These are phyloP conservation scores for Panulirus ornatus DNA, from an alignment of 1,140 invertebrate genomes.

Conservation along the genomic window DNA sequence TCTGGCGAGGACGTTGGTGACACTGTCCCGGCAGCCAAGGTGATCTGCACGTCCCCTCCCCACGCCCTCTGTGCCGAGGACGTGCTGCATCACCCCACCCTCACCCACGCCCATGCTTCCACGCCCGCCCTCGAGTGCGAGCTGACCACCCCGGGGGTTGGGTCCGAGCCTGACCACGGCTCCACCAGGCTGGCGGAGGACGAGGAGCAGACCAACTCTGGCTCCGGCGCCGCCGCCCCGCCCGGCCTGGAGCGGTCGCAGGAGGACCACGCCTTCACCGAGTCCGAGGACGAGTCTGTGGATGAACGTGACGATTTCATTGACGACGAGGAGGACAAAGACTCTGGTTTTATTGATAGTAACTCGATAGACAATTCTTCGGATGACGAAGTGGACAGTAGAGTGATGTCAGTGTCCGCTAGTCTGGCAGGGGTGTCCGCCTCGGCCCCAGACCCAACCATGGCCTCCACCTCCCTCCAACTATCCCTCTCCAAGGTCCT, in stretches of 20 bases:
- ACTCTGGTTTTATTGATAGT: conserved; percentile 75
- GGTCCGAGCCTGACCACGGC: conserved; percentile 7
- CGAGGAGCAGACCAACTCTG: conserved; percentile 20
- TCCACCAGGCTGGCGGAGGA: conserved; percentile 50
- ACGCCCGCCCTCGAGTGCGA: conserved; percentile 65
- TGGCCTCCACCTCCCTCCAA: conserved; percentile 57
- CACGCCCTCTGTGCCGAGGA: conserved; percentile 75
- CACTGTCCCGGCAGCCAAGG: conserved; percentile 65
- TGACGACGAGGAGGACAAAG: conserved; percentile 74
- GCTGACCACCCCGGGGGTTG: conserved; percentile 34
- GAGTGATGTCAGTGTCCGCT: conserved; percentile 18
- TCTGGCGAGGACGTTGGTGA: conserved; percentile 63
- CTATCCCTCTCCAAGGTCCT: conserved; percentile 66
- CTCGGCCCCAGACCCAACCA: conserved; percentile 19
- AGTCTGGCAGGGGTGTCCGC: conserved; percentile 12
- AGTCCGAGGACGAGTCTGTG: conserved; percentile 60
- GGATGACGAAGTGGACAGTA: conserved; percentile 71
- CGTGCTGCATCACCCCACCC: conserved; percentile 72
- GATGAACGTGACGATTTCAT: conserved; percentile 72
- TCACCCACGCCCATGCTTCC: conserved; percentile 60
- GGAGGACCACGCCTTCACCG: conserved; percentile 43
- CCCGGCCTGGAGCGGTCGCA: background rate
- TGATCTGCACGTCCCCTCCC: conserved; percentile 74
- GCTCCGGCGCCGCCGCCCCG: background rate
- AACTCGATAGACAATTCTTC: conserved; percentile 75